Percentiles rank a stretch among this genome's conserved stretches.
These are phyloP conservation scores for Leptopilina syphax DNA, from an alignment of 2,888 invertebrate genomes.

Conservation along the genomic window DNA sequence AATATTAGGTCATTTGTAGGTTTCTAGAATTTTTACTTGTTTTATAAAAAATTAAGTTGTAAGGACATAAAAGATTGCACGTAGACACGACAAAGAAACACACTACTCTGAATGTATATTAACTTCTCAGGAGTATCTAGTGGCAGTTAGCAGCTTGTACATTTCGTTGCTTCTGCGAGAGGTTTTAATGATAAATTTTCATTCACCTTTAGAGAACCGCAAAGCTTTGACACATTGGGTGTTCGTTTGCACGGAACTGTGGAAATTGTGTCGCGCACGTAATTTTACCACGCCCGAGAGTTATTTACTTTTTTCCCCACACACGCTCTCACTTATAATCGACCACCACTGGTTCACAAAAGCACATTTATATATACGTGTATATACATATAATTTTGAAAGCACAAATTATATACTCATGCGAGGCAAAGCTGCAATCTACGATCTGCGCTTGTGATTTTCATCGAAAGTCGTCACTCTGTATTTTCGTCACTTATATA, in stretches of 20 bases:
- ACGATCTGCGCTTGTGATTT: not conserved
- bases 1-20: not conserved
- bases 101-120: slow-evolving; percentile 4
- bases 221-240: slow-evolving; percentile 38
- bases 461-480: slow-evolving; percentile 22
- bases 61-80: too few species aligned
- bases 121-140: slow-evolving; percentile 18
- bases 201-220: not conserved
- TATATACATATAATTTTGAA: not conserved
- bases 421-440: not conserved
- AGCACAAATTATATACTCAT: slow-evolving; percentile 20
- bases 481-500: too few species aligned
- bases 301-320: slow-evolving; percentile 24
- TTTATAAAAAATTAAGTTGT: too few species aligned
- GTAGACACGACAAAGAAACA: not conserved
- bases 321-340: not conserved
- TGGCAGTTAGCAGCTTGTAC: slow-evolving; percentile 13
- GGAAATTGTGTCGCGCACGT: slow-evolving; percentile 36
- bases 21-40: too few species aligned
- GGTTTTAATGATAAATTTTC: slow-evolving; percentile 38
- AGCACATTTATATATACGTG: not conserved
- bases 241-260: slow-evolving; percentile 34
- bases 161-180: slow-evolving; percentile 20
- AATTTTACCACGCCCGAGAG: slow-evolving; percentile 28
- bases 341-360: not conserved